These are phyloP conservation scores for Phyllotis vaccarum DNA, from an alignment of 2,797 vertebrate species.

Conservation along the genomic window DNA sequence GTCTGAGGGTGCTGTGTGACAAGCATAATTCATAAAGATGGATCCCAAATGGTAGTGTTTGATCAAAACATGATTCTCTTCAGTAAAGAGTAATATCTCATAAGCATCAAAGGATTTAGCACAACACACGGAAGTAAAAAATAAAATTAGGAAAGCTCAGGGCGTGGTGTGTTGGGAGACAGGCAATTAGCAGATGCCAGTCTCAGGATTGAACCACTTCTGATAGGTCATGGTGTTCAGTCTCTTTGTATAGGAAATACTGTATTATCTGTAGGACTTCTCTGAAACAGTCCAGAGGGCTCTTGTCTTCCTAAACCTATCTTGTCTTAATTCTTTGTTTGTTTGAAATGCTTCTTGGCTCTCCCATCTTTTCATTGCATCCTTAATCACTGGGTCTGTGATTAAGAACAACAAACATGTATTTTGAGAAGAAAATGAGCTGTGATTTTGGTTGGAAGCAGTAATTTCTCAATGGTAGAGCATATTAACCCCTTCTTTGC, in stretches of 20 bases:
- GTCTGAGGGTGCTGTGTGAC: no score
- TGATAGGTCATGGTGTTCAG: background rate
- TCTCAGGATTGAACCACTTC: background rate
- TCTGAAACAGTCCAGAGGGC: background rate
- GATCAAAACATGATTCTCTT: background rate
- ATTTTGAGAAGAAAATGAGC: conserved; percentile 3
- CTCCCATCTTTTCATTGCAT: background rate
- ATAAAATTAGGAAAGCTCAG: background rate
- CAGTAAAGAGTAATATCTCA: background rate
- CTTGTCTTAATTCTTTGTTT: background rate
- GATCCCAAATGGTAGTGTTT: background rate
- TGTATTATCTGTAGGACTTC: background rate
- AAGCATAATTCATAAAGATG: background rate
- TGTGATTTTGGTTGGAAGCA: background rate
- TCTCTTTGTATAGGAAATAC: background rate
- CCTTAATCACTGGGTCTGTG: background rate
- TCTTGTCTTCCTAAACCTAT: background rate
- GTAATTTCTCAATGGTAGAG: background rate
- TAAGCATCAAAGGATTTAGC: background rate
- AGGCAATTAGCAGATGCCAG: background rate
- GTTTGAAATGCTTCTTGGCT: background rate
- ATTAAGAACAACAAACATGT: background rate
- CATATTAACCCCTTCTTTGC: background rate
- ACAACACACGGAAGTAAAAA: background rate
- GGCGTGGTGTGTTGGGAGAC: background rate